Base-by-base conservation (phyloP, 2,113 vertebrate species). In the Dolichallabes microphthalmus region DNA sequence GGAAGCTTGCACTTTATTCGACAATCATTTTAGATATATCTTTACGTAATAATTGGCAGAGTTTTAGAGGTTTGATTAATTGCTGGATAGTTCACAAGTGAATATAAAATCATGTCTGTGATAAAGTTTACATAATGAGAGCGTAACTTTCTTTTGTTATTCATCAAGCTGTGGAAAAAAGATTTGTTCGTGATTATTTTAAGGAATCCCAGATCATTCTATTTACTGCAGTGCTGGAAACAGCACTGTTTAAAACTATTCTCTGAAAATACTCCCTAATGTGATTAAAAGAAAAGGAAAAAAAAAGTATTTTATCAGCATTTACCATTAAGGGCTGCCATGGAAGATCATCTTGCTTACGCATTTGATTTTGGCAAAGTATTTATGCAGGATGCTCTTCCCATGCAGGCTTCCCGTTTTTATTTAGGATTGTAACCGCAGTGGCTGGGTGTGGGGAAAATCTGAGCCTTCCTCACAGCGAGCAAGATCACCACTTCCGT, bases 141-240 rank as follows among this genome's bases (percentile, higher is more conserved):
- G 19, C 25, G 45, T 71, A 71, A 71, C 19, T 20, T 71, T 19
- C 35, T 39, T 11, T 12, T 73, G 35, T 32, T 73, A 45, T 39
- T 52, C 6, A 27, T 52, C 25, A 74, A 53, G 25, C 73, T 53
- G n/a, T 45, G 13, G 17, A 27, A 2, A 53, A 17, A 75, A n/a
- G 6, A 53, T 53, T 27, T 53, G 13, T 15, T 53, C 15, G 12
- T 10, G 8, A 71, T 75, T 15, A 39, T 75, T 15, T 15, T 52
- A 2, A 14, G 10, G 13, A n/a, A 52, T n/a, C 39, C 66, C 79
- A 84, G 58, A 69, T 25, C 52, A 75, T 68, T 27, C 10, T 35
- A 10, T 20, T 45, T 19, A 75, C n/a, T n/a, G n/a, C n/a, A n/a
- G 52, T 68, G 60, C 55, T 55, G 50, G 12, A 87, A 84, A 87